Evolutionary conservation across 2,888 invertebrate species (phyloP).

Genomic region (Sipha maydis): DNA sequence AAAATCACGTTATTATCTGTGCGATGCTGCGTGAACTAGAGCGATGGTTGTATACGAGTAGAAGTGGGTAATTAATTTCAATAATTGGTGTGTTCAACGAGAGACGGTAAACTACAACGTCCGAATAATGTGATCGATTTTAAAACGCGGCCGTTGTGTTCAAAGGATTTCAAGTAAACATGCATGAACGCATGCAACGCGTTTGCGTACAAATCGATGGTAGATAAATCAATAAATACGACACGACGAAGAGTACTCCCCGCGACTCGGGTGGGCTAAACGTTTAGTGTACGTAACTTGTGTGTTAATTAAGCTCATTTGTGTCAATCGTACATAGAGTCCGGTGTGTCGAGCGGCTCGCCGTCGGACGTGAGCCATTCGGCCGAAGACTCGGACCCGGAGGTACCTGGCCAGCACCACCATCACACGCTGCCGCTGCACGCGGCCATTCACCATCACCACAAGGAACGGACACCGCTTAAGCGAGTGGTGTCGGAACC

Average conservation of each 20-base stretch:
- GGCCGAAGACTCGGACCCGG: constrained; percentile 65
- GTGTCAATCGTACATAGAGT: constrained; percentile 64
- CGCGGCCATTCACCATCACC: constrained; percentile 63
- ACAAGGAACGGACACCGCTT: constrained; percentile 65
- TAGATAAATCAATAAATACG: no score
- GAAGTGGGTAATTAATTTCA: neutral
- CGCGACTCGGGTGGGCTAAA: no score
- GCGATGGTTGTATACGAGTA: neutral
- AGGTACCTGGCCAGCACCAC: constrained; percentile 59
- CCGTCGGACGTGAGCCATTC: constrained; percentile 68
- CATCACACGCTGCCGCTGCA: constrained; percentile 63
- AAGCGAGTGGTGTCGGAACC: constrained; percentile 74
- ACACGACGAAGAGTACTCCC: no score
- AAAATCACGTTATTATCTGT: neutral
- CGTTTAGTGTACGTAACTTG: no score
- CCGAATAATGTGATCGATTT: no score
- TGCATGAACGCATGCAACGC: no score
- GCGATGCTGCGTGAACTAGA: neutral
- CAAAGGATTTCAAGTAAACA: no score
- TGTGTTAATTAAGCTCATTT: neutral
- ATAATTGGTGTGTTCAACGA: neutral
- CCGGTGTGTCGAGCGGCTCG: constrained; percentile 68
- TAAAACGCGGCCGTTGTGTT: no score
- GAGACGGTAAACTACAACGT: no score
- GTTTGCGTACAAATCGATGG: no score